A percentile compares a stretch with the other conserved stretches of the same genome.
phyloP scores from a whole-genome alignment of 1,140 invertebrate species.

The Halyomorpha halys region DNA sequence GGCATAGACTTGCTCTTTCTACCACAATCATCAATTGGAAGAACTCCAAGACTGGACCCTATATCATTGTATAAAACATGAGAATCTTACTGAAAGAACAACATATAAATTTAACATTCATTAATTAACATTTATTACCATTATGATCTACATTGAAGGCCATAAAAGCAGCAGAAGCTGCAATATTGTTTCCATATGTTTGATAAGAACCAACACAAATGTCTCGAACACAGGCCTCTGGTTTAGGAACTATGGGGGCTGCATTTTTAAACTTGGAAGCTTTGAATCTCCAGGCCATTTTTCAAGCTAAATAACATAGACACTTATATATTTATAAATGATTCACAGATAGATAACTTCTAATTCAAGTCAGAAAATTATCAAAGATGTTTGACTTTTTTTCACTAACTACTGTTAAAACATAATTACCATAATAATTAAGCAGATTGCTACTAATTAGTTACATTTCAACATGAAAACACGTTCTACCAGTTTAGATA shows the following conservation, averaged over 20 bases:
- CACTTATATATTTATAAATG: too few relatives aligned
- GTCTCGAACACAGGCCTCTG: conserved; percentile 80
- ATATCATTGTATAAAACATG: background rate
- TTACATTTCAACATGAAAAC: too few relatives aligned
- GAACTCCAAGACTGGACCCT: conserved; percentile 74
- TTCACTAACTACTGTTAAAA: too few relatives aligned
- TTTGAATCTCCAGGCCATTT: conserved; percentile 90
- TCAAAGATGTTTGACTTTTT: too few relatives aligned
- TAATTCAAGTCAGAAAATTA: too few relatives aligned
- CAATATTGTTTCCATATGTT: conserved; percentile 87
- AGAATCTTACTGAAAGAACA: background rate
- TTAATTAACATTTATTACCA: conserved; percentile 36
- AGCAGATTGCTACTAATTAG: too few relatives aligned
- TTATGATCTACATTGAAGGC: conserved; percentile 84
- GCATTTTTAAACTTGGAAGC: conserved; percentile 96
- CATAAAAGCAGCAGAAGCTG: conserved; percentile 83
- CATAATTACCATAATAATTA: too few relatives aligned
- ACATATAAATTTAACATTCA: background rate
- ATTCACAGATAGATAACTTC: too few relatives aligned
- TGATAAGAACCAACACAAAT: conserved; percentile 81
- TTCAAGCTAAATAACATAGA: conserved; percentile 29
- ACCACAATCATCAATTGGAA: conserved; percentile 75
- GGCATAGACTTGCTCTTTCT: conserved; percentile 77
- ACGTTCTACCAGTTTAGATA: too few relatives aligned
- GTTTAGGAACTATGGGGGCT: conserved; percentile 81